Evolutionary conservation across 1,140 invertebrate species (phyloP), one percentile per base, ranked within the genome.

Genomic region (Paramacrobiotus metropolitanus): DNA sequence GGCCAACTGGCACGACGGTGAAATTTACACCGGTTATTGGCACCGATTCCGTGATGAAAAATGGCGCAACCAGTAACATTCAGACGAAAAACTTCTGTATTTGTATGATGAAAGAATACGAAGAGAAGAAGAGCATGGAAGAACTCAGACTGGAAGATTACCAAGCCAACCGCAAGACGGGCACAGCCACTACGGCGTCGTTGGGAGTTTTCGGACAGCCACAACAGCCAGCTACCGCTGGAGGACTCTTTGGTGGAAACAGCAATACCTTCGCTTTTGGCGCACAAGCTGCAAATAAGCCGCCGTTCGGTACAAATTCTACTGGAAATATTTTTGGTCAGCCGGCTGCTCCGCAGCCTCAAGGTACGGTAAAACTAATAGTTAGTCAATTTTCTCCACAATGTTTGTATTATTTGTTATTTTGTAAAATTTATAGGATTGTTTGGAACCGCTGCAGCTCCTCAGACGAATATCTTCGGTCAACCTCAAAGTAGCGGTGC

Each of bases 141-240:
- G 92, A 97, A 73, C 72, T 98, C 1, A 77, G 92, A 59, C 73
- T 86, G 29, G 92, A 97, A 73, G 93, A 98, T 76, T 97, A 97
- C 74, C 71, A 78, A 31, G 84, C 84, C 15, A 86, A 86, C 61
- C 74, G 90, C 15, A 95, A 94, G 77, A 87, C 86, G 31, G 67
- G 68, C n/a, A 40, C 30, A 24, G 24, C 45, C 30, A 44, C 61
- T 30, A 18, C 28, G 48, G 21, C 74, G 75, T 40, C 30, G 30
- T 29, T 30, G 24, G 31, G 60, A 62, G 40, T 63, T 30, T 60
- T 65, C 60, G 59, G 60, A 65, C 29, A 64, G 62, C 62, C 45
- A 21, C 18, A 62, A 21, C 21, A 18, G 20, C 29, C 62, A 2
- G 31, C 64, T 29, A 48, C 60, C 30, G 31, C 34, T 20, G 15